Evolutionary conservation across 2,113 vertebrate genomes (phyloP).

Genomic region (Helogale parvula): DNA sequence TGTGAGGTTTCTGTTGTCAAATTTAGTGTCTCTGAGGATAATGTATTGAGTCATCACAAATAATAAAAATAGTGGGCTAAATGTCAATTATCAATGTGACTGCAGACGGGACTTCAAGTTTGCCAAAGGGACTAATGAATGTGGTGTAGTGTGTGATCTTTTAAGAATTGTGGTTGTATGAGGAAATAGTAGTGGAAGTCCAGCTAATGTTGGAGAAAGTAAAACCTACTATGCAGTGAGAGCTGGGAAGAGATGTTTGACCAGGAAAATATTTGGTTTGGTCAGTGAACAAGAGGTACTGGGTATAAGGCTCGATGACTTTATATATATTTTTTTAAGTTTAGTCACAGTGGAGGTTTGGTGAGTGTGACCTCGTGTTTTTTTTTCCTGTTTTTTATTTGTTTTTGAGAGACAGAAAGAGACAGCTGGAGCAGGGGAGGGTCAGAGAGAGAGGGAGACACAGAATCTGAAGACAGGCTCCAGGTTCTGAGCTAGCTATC

Average conservation of each 20-base stretch:
- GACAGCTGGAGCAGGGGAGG: too few relatives aligned
- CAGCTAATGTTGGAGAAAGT: neutral
- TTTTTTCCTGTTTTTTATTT: too few relatives aligned
- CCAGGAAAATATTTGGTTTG: neutral
- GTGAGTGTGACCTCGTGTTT: neutral
- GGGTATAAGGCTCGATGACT: fast-evolving
- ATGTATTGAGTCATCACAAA: neutral
- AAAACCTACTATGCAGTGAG: neutral
- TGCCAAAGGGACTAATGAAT: neutral
- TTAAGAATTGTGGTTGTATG: neutral
- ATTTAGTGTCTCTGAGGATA: neutral
- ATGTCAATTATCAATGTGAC: neutral
- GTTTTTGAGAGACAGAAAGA: too few relatives aligned
- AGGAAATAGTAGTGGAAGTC: neutral
- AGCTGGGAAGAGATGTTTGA: neutral
- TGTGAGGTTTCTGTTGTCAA: neutral
- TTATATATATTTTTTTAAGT: neutral
- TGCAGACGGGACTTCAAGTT: neutral
- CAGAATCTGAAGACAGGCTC: too few relatives aligned
- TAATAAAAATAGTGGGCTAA: neutral
- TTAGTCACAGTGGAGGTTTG: neutral
- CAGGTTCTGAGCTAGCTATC: too few relatives aligned
- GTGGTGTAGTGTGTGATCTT: neutral
- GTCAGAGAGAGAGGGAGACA: too few relatives aligned
- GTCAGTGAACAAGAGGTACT: neutral